Evolutionary conservation across 2,113 vertebrate species (phyloP).

Genomic region (Callospermophilus lateralis): DNA sequence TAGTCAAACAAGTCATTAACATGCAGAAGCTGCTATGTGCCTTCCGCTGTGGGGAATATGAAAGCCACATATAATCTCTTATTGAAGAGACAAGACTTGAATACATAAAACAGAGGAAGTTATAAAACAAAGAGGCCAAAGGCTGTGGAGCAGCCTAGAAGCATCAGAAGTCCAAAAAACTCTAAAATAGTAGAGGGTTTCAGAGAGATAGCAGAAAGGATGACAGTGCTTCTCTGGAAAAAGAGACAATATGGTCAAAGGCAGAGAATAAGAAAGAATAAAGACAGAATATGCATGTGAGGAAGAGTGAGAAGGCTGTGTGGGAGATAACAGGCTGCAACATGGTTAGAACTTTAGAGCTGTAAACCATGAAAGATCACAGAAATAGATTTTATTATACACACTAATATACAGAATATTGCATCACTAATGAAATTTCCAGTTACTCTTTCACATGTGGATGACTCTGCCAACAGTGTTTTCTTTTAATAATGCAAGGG

Average conservation of each 20-base stretch:
- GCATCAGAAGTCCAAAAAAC: not conserved
- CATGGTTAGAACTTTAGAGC: not conserved
- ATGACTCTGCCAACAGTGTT: not conserved
- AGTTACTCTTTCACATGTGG: not conserved
- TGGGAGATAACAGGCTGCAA: not conserved
- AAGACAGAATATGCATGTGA: not conserved
- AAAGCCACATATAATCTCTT: conserved; percentile 31
- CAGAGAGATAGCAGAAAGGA: not conserved
- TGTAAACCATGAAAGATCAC: not conserved
- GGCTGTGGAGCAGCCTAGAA: not conserved
- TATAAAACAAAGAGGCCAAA: not conserved
- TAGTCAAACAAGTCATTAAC: not conserved
- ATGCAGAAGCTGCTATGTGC: not conserved
- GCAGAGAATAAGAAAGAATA: not conserved
- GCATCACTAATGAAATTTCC: not conserved
- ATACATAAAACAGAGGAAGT: conserved; percentile 9
- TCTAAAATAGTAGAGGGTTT: not conserved
- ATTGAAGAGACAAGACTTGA: not conserved
- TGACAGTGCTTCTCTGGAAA: not conserved
- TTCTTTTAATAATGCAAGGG: conserved; percentile 17
- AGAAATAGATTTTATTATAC: not conserved
- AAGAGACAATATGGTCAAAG: not conserved
- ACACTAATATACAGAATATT: not conserved
- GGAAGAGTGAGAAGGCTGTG: not conserved
- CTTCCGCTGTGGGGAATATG: not conserved